Evolutionary conservation across 2,888 invertebrate species (phyloP).

Genomic region (Chrysolina oricalcia): DNA sequence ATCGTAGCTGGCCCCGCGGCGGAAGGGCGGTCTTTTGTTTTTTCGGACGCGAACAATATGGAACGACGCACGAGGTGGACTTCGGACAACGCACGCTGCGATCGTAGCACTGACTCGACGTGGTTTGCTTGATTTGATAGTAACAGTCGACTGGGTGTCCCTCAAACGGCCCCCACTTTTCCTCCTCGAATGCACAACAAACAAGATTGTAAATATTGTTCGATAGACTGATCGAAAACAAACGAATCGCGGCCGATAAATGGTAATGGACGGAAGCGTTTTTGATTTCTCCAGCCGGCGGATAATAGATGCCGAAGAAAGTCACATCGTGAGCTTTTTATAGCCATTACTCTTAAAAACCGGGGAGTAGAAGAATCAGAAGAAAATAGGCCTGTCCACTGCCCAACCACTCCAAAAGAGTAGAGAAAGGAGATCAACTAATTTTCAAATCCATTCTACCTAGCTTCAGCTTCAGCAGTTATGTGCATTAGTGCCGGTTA

Average conservation of each 20-base stretch:
- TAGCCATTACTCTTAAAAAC: too few relatives aligned
- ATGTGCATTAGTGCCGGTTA: too few relatives aligned
- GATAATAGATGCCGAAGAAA: too few relatives aligned
- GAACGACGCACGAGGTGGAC: constrained; percentile 15
- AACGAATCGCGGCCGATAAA: background rate
- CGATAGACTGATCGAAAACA: background rate
- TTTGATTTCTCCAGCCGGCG: background rate
- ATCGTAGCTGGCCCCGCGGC: background rate
- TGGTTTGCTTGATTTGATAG: background rate
- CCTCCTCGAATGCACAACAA: constrained; percentile 48
- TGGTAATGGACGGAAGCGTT: background rate
- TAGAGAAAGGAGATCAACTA: too few relatives aligned
- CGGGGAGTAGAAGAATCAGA: too few relatives aligned
- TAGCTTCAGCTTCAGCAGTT: too few relatives aligned
- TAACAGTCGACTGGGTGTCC: constrained; percentile 49
- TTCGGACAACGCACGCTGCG: background rate
- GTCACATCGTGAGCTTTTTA: background rate
- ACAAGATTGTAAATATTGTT: constrained; percentile 35
- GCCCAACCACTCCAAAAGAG: too few relatives aligned
- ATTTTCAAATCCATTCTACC: too few relatives aligned
- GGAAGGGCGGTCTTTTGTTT: background rate
- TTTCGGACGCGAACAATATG: constrained; percentile 13
- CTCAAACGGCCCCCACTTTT: constrained; percentile 49
- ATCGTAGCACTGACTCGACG: constrained; percentile 5
- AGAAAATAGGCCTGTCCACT: too few relatives aligned